Percentiles rank a stretch among this genome's conserved stretches.
Evolutionary conservation across 2,888 invertebrate genomes (phyloP).

Genomic region (Drosophila bunnanda): DNA sequence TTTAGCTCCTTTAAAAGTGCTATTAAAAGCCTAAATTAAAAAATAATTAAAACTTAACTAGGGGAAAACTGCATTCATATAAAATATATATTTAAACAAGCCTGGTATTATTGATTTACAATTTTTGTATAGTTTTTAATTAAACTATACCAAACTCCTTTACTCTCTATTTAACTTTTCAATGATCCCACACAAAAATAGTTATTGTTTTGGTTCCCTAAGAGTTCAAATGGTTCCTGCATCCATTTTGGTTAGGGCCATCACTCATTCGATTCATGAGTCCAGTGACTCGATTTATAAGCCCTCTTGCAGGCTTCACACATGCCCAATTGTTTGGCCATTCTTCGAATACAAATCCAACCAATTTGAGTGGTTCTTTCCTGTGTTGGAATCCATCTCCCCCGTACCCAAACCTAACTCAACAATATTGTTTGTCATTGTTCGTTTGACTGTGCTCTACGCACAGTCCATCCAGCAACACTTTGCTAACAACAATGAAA

Average conservation of each 20-base stretch:
- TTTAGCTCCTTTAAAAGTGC: too few species aligned
- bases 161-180: background rate
- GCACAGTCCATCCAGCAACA: slow-evolving; percentile 38
- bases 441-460: slow-evolving; percentile 47
- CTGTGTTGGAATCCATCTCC: slow-evolving; percentile 6
- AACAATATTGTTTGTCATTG: slow-evolving; percentile 47
- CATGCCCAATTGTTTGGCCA: slow-evolving; percentile 35
- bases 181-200: background rate
- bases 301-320: slow-evolving; percentile 23
- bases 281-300: slow-evolving; percentile 29
- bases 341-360: slow-evolving; percentile 26
- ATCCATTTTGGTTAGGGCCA: slow-evolving; percentile 4
- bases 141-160: too few species aligned
- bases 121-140: too few species aligned
- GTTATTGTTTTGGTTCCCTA: background rate
- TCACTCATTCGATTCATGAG: slow-evolving; percentile 28
- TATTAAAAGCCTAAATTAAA: too few species aligned
- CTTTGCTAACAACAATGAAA: slow-evolving; percentile 43
- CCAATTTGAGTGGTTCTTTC: slow-evolving; percentile 33
- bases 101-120: too few species aligned
- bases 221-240: slow-evolving; percentile 1
- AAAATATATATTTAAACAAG: too few species aligned
- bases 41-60: too few species aligned
- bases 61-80: too few species aligned
- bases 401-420: background rate